Evolutionary conservation across 1,140 invertebrate genomes (phyloP), one percentile per base, ranked within the genome.

Genomic region (Fopius arisanus): DNA sequence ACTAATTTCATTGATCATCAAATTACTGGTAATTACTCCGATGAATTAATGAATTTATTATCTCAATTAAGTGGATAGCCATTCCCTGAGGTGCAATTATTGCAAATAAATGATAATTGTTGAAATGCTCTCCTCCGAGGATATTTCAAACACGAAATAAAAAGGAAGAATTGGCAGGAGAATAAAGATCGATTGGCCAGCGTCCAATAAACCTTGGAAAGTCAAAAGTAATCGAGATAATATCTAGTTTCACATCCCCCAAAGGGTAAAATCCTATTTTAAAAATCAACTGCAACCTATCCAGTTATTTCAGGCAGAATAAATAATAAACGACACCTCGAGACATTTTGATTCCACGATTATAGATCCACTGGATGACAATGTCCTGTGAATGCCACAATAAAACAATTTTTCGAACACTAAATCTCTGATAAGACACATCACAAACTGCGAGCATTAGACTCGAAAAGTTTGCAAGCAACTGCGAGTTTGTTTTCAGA

Each of bases 161-260:
- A 66, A 51, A 40, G 68, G 28, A 28, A 54, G 14, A 43, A 70
- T 37, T 37, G 48, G 40, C 73, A 69, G 51, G 23, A 23, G 51
- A 67, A 75, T 78, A 73, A 77, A 43, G 67, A 71, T 62, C 51
- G 31, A 43, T 62, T 77, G 76, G 76, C 75, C 33, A 76, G n/a
- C 23, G 67, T 70, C 73, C 72, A 78, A 63, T 31, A 28, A 59
- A 43, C 12, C 40, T 21, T 67, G 48, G 29, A 21, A 41, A 26
- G 14, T 65, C 28, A 31, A 19, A 26, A 37, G 16, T 40, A 51
- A 43, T 7, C 67, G 41, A 48, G 73, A 74, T 14, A 16, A 48
- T 16, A 48, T 48, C 43, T 48, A 19, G 14, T n/a, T 48, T 48
- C 10, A 48, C 14, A 7, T 10, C 12, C 33, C 33, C 33, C 9